Base-by-base conservation (phyloP, 2,113 vertebrate species). In the Aspidoscelis tigris region DNA sequence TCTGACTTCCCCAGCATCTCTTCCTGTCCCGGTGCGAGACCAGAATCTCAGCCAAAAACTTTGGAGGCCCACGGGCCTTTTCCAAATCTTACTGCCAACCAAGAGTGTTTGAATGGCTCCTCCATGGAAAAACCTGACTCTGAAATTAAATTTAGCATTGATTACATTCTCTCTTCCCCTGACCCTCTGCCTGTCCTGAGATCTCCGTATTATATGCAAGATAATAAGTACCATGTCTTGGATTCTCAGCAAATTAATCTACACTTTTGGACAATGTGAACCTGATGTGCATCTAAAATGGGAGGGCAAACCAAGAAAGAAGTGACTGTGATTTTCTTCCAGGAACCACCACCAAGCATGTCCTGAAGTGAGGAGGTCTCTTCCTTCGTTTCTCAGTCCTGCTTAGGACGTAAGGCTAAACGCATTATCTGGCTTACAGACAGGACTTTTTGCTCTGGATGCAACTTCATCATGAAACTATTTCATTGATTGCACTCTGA, bases 61-160 rank as follows among this genome's bases (percentile, higher is more conserved):
- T 88, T 91, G 47, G 95, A 97, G 26, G 86, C 97, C 0, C 90
- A 88, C 80, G 92, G 96, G 61, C 89, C 97, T 92, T 96, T 95
- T 92, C 90, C 96, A 2, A 90, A 88, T 88, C 93, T 86, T 77
- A 84, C 93, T 5, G 90, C 93, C 90, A 92, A 83, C 85, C 93
- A 91, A 84, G 95, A 93, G 82, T 93, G 87, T 84, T 91, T 92
- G 3, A 92, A 88, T 22, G 95, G 89, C 68, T 91, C 93, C 76
- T 89, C 94, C 22, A 89, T 90, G 44, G 94, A 95, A 43, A 98
- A 97, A 93, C 94, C 96, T 0, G 97, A 97, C 81, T 95, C 97
- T 1, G 97, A 97, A 95, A 98, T 99, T 92, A 99, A 99, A 94
- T 99, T 99, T 85, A 99, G 99, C 94, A 99, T 99, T 44, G 99